Conservation (phyloP, 2,113 vertebrate genomes). For the Lipotes vexillifer region DNA sequence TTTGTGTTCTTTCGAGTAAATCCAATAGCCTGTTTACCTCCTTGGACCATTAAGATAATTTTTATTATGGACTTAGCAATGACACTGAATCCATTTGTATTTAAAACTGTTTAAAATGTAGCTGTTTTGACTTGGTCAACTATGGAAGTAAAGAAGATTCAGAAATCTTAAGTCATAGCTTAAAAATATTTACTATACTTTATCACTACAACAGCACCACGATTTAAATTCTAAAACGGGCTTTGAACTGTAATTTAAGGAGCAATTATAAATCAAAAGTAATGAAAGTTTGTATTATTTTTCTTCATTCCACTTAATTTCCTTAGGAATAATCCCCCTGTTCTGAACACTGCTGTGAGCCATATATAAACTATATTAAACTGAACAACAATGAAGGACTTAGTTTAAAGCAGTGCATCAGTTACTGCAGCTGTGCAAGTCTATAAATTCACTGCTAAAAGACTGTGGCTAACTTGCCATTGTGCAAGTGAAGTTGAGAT, state of each 20-base stretch:
- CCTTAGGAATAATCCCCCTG: constrained; percentile 77
- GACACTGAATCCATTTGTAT: constrained; percentile 89
- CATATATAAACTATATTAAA: constrained; percentile 78
- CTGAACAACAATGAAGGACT: constrained; percentile 70
- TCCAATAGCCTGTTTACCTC: constrained; percentile 86
- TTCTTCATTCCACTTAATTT: constrained; percentile 81
- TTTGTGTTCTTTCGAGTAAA: constrained; percentile 84
- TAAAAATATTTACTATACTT: constrained; percentile 82
- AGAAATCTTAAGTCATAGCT: constrained; percentile 81
- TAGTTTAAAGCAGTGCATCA: constrained; percentile 77
- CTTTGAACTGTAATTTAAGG: constrained; percentile 85
- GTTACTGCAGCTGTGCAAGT: constrained; percentile 74
- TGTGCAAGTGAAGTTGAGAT: constrained; percentile 71
- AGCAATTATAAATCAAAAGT: constrained; percentile 80
- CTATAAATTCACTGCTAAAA: constrained; percentile 72
- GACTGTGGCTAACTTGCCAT: constrained; percentile 76
- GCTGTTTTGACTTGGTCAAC: constrained; percentile 82
- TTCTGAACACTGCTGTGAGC: constrained; percentile 85
- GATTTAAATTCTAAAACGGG: constrained; percentile 83
- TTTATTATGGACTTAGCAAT: constrained; percentile 88
- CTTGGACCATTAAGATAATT: constrained; percentile 86
- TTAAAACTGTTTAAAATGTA: constrained; percentile 87
- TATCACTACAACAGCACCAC: constrained; percentile 80
- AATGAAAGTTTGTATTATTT: constrained; percentile 77
- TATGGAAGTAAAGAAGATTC: constrained; percentile 80